Conservation (phyloP, 1,140 invertebrate species). For the Papilio polytes region DNA sequence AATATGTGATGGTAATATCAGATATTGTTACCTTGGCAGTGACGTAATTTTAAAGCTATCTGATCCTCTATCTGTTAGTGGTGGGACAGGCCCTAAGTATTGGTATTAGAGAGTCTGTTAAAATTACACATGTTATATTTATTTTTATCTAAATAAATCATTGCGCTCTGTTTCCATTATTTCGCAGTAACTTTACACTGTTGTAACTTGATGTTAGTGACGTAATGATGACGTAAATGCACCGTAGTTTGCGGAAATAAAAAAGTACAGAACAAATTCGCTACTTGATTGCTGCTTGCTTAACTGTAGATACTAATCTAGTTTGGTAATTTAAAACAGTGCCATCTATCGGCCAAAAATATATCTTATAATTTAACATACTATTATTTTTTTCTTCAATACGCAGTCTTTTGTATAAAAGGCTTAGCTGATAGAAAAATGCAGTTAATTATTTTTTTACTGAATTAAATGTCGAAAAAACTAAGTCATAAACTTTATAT, state of each 20-base stretch:
- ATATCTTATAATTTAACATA: neutral
- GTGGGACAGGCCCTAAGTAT: no score
- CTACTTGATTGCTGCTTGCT: neutral
- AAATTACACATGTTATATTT: no score
- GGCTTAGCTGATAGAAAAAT: neutral
- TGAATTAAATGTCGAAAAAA: neutral
- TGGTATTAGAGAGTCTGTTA: neutral
- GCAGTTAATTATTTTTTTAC: neutral
- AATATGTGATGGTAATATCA: no score
- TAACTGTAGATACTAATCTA: neutral
- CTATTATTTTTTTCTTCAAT: no score
- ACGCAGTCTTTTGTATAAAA: neutral
- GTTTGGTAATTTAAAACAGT: no score
- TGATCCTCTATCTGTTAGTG: no score
- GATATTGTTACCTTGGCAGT: no score
- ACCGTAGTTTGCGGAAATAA: neutral
- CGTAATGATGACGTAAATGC: neutral
- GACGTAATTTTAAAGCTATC: no score
- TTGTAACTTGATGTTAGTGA: constrained; percentile 1
- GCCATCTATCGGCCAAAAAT: neutral
- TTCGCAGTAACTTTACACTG: neutral
- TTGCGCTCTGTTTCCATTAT: neutral
- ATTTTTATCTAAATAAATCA: neutral
- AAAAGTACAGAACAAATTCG: neutral
- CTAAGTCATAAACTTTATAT: neutral